Evolutionary conservation across 2,113 vertebrate genomes (phyloP), one percentile per base, ranked within the genome.

Genomic region (Chloroceryle aenea): DNA sequence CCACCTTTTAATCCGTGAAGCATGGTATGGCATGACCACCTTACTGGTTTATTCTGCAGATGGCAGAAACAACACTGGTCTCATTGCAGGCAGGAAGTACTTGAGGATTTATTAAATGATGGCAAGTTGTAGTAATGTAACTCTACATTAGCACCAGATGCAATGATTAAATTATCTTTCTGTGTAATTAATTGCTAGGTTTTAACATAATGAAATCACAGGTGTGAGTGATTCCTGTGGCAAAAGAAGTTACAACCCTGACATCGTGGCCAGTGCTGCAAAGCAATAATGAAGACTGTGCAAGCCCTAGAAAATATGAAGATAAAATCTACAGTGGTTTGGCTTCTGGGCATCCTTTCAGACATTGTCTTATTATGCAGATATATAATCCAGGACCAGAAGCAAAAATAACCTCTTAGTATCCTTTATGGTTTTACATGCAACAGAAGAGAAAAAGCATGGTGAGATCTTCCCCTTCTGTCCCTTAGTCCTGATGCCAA

Each of bases 171-270:
- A 75, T 93, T 93, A 59, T 59, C 42, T 69, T 86, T 83, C 52
- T 80, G 30, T 68, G 14, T 66, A 90, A 89, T 78, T 90, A 92
- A 81, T 93, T 86, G 53, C 10, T 68, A 77, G 36, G 61, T 72
- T 93, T 90, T 95, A 92, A 88, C 27, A 40, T 32, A 87, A 93
- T 32, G 52, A 67, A 42, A 84, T 88, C 64, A 81, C 36, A 94
- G 38, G 71, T 89, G 78, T 27, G 23, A 86, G 55, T 43, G 64
- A 75, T 86, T 93, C 34, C 71, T 59, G 36, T 89, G 45, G 63
- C 87, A 97, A 68, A 88, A 71, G 52, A 88, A 89, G 56, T 61
- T 89, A 76, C 58, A 93, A 56, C 61, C 48, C 40, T 84, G 64
- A 61, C 8, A 29, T 9, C 20, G 67, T 63, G 56, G 76, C 27